Evolutionary conservation across 2,888 invertebrate genomes (phyloP), one percentile per base, ranked within the genome.

Genomic region (Sisyra nigra): DNA sequence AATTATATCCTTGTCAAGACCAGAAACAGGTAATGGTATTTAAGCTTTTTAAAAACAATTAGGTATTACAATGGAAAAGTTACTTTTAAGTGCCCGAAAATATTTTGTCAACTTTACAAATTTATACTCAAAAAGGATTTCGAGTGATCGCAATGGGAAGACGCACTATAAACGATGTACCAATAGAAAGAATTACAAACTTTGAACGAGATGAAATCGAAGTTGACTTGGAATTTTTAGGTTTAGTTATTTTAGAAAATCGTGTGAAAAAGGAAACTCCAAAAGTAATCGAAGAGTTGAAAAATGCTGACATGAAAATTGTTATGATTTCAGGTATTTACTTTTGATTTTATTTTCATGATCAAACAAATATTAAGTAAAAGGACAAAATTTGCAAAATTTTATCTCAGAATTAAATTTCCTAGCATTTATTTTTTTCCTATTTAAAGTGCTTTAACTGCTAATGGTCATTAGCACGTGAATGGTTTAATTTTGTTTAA

Each of bases 181-280:
- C 76, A 3, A 79, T 77, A 54, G 72, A 79, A 7, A 80, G 85
- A 58, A 71, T 84, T 8, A 80, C 85, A 55, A 71, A 78, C 46
- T 72, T 86, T 52, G 72, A 74, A 17, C 70, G 89, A 31, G 87
- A 89, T 46, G 69, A 76, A 54, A 76, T 91, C 30, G 94, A 96
- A 62, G 68, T 68, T 15, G 83, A 86, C 50, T 64, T 92, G 49
- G 79, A 72, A 45, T 87, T 89, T 57, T 64, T 91, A 4, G 93
- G 93, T 0, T 74, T 98, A 49, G 81, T 98, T 9, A 80, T 98
- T 7, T 72, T 98, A 67, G 97, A 98, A 61, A 98, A 98, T 63
- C 73, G 91, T 1, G 65, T 98, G 42, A 97, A 97, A 57, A 77
- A 81, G 0, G 86, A 91, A 53, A 91, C 93, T 0, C 75, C 78